Evolutionary conservation across 2,797 vertebrate species (phyloP).

Genomic region (Rhinophrynus dorsalis): DNA sequence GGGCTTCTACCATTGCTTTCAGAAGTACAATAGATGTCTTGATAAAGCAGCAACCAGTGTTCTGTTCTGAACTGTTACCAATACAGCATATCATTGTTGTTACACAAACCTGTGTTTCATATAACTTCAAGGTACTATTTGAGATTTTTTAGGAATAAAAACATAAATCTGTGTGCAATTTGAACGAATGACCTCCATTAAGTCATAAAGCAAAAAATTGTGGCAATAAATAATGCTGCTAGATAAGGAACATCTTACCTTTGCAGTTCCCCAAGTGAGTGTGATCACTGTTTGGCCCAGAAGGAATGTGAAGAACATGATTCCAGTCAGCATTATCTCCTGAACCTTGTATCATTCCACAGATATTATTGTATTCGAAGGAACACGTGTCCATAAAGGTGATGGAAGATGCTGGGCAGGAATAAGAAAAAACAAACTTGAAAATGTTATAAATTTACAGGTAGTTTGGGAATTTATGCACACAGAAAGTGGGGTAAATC

Average conservation of each 20-base stretch:
- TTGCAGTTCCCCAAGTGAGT: slow-evolving; percentile 81
- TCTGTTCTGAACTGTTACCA: no score
- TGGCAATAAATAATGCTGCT: neutral
- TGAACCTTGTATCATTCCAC: slow-evolving; percentile 87
- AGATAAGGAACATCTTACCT: slow-evolving; percentile 68
- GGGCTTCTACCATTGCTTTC: no score
- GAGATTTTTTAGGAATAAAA: no score
- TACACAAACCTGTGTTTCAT: no score
- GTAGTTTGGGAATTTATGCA: no score
- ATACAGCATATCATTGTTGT: no score
- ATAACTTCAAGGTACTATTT: no score
- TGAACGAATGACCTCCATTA: neutral
- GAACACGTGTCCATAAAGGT: slow-evolving; percentile 89
- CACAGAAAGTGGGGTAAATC: no score
- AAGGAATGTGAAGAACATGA: slow-evolving; percentile 55
- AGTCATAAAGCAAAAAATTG: slow-evolving; percentile 1
- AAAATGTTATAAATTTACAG: no score
- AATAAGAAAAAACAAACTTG: neutral
- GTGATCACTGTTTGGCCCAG: slow-evolving; percentile 79
- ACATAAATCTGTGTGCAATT: no score
- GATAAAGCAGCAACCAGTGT: no score
- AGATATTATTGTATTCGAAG: slow-evolving; percentile 90
- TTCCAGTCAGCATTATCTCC: slow-evolving; percentile 73
- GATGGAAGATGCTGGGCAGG: slow-evolving; percentile 65
- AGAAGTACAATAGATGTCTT: no score